Evolutionary conservation across 1,140 invertebrate species (phyloP), one percentile per base, ranked within the genome.

Genomic region (Hyles vespertilio): DNA sequence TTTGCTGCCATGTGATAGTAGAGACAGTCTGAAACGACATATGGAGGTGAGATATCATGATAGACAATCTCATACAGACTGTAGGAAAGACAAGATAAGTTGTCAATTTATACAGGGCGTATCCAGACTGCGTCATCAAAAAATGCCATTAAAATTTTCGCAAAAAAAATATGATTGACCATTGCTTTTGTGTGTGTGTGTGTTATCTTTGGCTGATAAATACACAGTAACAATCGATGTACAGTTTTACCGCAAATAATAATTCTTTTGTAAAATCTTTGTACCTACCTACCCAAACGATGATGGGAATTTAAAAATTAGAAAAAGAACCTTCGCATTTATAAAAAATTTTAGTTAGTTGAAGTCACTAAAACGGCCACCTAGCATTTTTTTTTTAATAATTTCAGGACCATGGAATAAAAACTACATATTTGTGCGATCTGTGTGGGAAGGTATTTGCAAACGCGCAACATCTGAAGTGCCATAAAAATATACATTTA

Each of bases 391-490:
- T n/a, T 34, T 11, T 54, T 49, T 58, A 50, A n/a, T 57, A 32
- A 8, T 63, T 73, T 40, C 46, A 84, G 76, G 69, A 74, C 6
- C 78, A 81, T 40, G 76, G 75, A 1, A 59, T 76, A 45, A 73
- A 63, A 22, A 61, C 56, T 8, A 65, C 64, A 40, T 72, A 59
- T 33, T 68, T 85, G 0, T 85, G 82, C 11, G 81, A 83, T 32
- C 46, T 76, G 2, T 85, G 82, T 52, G 82, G 82, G 2, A 81
- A 78, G 53, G 67, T 77, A 0, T n/a, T 79, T 11, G 49, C 59
- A 0, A 68, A 52, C 32, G n/a, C 52, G 0, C 60, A 65, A 45
- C 64, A 66, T 7, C 51, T 84, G 48, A 69, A 67, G 36, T 54
- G 63, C 6, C 80, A 82, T 49, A 75, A 67, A 34, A 50, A 66